Percentiles rank a stretch among this genome's conserved stretches.
phyloP scores from a whole-genome alignment of 2,113 vertebrate species.

The Siphamia tubifer region DNA sequence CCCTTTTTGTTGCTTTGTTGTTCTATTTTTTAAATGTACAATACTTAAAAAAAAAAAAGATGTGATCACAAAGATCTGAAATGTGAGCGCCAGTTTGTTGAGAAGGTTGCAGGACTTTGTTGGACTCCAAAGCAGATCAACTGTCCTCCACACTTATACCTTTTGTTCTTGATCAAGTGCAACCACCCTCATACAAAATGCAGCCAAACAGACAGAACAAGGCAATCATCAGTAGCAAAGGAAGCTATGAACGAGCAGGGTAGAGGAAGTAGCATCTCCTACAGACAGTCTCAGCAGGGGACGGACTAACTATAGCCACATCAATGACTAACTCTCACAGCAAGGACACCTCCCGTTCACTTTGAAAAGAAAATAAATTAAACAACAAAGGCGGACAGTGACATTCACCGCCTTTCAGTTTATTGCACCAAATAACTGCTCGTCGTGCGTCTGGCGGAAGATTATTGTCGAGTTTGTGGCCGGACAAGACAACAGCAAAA shows the following conservation, averaged over 20 bases:
- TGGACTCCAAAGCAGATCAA: constrained; percentile 21
- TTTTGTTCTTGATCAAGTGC: constrained; percentile 53
- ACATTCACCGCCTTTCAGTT: constrained; percentile 81
- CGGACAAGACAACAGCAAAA: constrained; percentile 11
- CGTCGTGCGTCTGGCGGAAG: constrained; percentile 41
- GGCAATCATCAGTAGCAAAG: constrained; percentile 31
- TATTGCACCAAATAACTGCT: constrained; percentile 72
- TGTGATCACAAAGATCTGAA: neutral
- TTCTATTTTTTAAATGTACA: neutral
- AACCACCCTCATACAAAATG: constrained; percentile 23
- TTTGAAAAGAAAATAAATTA: constrained; percentile 88
- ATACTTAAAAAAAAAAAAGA: constrained; percentile 3
- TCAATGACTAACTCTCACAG: constrained; percentile 82
- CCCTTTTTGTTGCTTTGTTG: too few relatives aligned
- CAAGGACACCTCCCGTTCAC: constrained; percentile 80
- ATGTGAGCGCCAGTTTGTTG: constrained; percentile 4
- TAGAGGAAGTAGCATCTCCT: constrained; percentile 68
- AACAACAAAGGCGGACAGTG: constrained; percentile 84
- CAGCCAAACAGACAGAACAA: constrained; percentile 25
- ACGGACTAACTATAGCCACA: constrained; percentile 82
- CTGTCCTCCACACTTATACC: constrained; percentile 12
- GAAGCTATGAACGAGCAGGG: constrained; percentile 44
- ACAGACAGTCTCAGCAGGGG: constrained; percentile 79
- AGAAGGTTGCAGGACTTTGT: constrained; percentile 28
- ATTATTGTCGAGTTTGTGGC: constrained; percentile 34